Evolutionary conservation across 2,113 vertebrate species (phyloP).

Genomic region (Hippolais icterina): DNA sequence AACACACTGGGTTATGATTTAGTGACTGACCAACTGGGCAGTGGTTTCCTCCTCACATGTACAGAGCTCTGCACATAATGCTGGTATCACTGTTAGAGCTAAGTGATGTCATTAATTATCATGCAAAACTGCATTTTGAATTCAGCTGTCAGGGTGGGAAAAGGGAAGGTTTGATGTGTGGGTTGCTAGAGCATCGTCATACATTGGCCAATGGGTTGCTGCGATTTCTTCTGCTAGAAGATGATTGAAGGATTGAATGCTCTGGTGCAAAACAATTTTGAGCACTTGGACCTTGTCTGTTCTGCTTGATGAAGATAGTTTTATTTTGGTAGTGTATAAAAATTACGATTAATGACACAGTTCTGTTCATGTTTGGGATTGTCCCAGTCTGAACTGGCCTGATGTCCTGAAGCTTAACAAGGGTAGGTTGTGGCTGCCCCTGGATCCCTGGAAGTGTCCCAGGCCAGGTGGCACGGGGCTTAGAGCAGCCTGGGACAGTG

Average conservation of each 20-base stretch:
- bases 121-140: background rate
- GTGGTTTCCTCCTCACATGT: background rate
- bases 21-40: background rate
- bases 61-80: background rate
- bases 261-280: background rate
- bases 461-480: fast-evolving
- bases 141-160: background rate
- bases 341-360: background rate
- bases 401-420: background rate
- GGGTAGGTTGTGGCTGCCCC: background rate
- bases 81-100: background rate
- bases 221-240: background rate
- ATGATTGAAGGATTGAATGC: background rate
- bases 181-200: background rate
- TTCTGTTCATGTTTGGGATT: background rate
- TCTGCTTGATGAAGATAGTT: background rate
- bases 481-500: background rate
- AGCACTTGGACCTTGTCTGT: background rate
- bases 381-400: background rate
- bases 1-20: background rate
- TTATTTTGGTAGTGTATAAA: background rate
- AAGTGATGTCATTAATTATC: background rate
- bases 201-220: background rate
- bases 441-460: background rate
- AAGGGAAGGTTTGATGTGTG: background rate